Evolutionary conservation across 1,140 invertebrate species (phyloP), one percentile per base, ranked within the genome.

Genomic region (Mamestra configurata): DNA sequence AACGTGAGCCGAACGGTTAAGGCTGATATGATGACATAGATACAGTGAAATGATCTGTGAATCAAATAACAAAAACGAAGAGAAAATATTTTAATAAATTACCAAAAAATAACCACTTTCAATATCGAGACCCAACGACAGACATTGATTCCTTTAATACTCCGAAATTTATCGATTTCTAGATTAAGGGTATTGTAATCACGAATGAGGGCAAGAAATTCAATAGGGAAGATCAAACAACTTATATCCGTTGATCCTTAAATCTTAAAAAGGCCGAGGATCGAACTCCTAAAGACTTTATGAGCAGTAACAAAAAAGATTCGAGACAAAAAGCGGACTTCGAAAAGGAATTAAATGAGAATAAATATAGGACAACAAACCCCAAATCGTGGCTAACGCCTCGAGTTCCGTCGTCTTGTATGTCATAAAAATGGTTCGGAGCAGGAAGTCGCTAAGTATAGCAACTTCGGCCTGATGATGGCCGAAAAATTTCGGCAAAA

Each of bases 151-250:
- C 61, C 18, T 4, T 37, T 46, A 43, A 68, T 68, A 31, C 49
- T 6, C 18, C 1, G 10, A 37, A 53, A 15, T 55, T 55, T 18
- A 35, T 18, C 46, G 15, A 27, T 53, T 55, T 27, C 51, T 27
- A 55, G 70, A 72, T 72, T 72, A 72, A 55, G 31, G n/a, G 70
- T 37, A 72, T 55, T 57, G 27, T 72, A 55, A 72, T 72, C 70
- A 72, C 18, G 31, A 72, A 57, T 40, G 70, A 55, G 70, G 49
- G 18, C 68, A 53, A 20, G 18, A 72, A 55, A 72, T 55, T 55
- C 51, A 53, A 72, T 72, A 72, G 31, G 8, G 31, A 15, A 72
- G 46, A 70, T 70, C 66, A 70, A 70, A 70, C 66, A 70, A 70
- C 61, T 66, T 70, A 46, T 59, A 31, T 24, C 49, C 22, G 40